Evolutionary conservation across 2,888 invertebrate species (phyloP).

Genomic region (Eustalomyia histrio): DNA sequence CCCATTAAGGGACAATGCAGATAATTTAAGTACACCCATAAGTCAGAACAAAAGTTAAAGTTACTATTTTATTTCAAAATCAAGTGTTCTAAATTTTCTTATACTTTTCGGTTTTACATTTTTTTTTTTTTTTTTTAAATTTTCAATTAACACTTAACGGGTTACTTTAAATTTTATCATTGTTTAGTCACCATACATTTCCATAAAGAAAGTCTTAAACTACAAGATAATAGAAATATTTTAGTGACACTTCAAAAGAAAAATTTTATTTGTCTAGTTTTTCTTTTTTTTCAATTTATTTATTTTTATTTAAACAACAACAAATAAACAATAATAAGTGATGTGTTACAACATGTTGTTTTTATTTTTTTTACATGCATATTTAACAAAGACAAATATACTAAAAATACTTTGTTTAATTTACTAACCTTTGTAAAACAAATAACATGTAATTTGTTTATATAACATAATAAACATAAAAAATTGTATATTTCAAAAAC

Average conservation of each 20-base stretch:
- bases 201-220: slow-evolving; percentile 2
- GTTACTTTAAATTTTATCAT: background rate
- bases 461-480: background rate
- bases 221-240: slow-evolving; percentile 14
- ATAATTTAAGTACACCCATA: no score
- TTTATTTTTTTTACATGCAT: background rate
- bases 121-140: no score
- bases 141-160: background rate
- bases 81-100: no score
- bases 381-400: background rate
- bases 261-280: background rate
- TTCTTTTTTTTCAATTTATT: background rate
- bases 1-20: background rate
- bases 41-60: no score
- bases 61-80: no score
- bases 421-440: slow-evolving; percentile 17
- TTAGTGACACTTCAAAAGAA: slow-evolving; percentile 23
- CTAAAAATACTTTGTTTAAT: slow-evolving; percentile 7
- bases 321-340: slow-evolving; percentile 1
- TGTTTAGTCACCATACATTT: background rate
- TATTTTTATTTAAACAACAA: background rate
- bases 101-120: no score
- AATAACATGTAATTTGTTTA: slow-evolving; percentile 12
- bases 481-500: no score
- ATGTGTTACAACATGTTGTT: background rate